phyloP scores from a whole-genome alignment of 2,888 invertebrate species.

The Drosophila aldrichi region DNA sequence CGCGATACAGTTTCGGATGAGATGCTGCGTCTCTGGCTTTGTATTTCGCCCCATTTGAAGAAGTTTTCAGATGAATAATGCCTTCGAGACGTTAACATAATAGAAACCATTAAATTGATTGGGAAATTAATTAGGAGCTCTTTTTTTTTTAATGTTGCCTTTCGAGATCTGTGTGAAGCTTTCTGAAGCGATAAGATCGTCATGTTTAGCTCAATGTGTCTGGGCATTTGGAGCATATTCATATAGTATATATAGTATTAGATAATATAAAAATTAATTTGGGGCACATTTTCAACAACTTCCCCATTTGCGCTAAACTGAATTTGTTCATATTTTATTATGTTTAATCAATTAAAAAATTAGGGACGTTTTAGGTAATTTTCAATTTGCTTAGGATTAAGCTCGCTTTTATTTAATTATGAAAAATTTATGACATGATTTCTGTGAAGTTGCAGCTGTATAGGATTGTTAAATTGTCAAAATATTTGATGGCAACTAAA shows the following conservation, averaged over 20 bases:
- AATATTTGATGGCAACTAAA: background rate
- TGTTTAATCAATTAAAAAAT: background rate
- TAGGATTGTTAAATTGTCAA: background rate
- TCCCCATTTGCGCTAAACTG: background rate
- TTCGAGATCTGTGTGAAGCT: conserved; percentile 1
- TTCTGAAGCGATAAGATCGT: background rate
- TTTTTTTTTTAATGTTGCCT: background rate
- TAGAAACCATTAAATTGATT: conserved; percentile 1
- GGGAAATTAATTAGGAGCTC: conserved; percentile 5
- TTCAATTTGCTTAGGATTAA: background rate
- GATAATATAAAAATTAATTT: background rate
- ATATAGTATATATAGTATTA: background rate
- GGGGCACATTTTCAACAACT: background rate
- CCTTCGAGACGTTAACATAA: conserved; percentile 1
- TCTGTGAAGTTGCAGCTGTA: background rate
- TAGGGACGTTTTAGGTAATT: background rate
- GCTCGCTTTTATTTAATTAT: background rate
- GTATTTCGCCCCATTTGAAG: background rate
- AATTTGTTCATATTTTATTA: background rate
- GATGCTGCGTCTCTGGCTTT: conserved; percentile 21
- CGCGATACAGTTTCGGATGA: conserved; percentile 36
- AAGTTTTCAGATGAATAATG: conserved; percentile 20
- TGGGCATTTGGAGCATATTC: background rate
- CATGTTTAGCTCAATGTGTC: conserved; percentile 1
- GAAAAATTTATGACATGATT: background rate